Conservation (phyloP, 2,113 vertebrate genomes). For the Chaetorhynchus papuensis region DNA sequence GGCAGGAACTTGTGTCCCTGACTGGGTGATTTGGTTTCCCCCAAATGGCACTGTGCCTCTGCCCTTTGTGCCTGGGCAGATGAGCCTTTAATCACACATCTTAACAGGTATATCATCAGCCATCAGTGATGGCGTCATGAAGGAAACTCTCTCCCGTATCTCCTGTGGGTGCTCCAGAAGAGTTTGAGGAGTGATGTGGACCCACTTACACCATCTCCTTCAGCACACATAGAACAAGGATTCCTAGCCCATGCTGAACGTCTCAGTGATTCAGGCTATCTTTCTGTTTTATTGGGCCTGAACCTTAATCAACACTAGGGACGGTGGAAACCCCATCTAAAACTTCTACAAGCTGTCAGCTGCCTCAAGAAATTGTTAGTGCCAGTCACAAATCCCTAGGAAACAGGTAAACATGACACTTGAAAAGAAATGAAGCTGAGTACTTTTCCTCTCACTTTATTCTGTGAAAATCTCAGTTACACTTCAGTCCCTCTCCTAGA, state of each 20-base stretch:
- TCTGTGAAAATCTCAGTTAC: not conserved
- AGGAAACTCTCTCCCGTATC: not conserved
- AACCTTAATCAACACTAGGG: not conserved
- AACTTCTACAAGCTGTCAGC: not conserved
- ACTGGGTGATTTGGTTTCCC: not conserved
- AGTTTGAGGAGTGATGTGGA: not conserved
- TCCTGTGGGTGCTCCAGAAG: not conserved
- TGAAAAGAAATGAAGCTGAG: not conserved
- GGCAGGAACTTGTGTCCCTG: not conserved
- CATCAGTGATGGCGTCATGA: not conserved
- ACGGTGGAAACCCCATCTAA: not conserved
- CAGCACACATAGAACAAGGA: not conserved
- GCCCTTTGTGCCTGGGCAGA: fast-evolving
- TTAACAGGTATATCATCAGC: not conserved
- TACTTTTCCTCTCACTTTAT: not conserved
- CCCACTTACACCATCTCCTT: not conserved
- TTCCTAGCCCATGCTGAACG: not conserved
- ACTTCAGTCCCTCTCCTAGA: not conserved
- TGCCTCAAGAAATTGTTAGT: not conserved
- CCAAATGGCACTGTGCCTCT: fast-evolving
- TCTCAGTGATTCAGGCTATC: not conserved
- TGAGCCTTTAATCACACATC: not conserved
- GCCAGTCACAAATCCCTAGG: fast-evolving
- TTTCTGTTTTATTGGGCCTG: not conserved
- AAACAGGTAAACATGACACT: not conserved